Evolutionary conservation across 2,797 vertebrate genomes (phyloP).

Genomic region (Synanceia verrucosa): DNA sequence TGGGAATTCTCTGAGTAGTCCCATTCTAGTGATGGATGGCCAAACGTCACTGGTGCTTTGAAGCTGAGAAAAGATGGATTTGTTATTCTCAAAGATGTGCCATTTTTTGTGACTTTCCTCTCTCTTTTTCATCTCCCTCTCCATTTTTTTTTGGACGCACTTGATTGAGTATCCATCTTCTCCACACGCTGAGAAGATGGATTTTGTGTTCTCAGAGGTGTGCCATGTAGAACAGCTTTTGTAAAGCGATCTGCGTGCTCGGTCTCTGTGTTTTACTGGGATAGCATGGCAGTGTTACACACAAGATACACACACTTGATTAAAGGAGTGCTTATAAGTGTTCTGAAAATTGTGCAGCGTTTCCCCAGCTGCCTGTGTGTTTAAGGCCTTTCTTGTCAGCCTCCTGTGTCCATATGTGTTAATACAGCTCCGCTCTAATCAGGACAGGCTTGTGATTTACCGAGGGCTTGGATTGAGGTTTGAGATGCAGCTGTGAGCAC

Average conservation of each 20-base stretch:
- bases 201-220: constrained; percentile 32
- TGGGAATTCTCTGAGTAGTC: constrained; percentile 60
- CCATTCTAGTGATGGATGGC: constrained; percentile 65
- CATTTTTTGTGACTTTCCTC: constrained; percentile 31
- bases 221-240: constrained; percentile 11
- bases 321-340: constrained; percentile 45
- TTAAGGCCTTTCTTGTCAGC: constrained; percentile 51
- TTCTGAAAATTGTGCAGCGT: constrained; percentile 38
- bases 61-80: constrained; percentile 61
- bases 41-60: constrained; percentile 55
- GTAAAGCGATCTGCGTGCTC: constrained; percentile 39
- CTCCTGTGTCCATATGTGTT: constrained; percentile 70
- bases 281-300: neutral
- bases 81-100: constrained; percentile 29
- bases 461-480: constrained; percentile 55
- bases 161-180: constrained; percentile 19
- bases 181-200: constrained; percentile 21
- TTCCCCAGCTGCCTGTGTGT: constrained; percentile 51
- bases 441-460: constrained; percentile 70
- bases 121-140: neutral
- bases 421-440: constrained; percentile 67
- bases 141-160: constrained; percentile 12
- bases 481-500: constrained; percentile 70
- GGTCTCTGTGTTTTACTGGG: constrained; percentile 29
- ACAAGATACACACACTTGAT: constrained; percentile 40